phyloP scores from a whole-genome alignment of 2,113 vertebrate species.

The Gambusia holbrooki region DNA sequence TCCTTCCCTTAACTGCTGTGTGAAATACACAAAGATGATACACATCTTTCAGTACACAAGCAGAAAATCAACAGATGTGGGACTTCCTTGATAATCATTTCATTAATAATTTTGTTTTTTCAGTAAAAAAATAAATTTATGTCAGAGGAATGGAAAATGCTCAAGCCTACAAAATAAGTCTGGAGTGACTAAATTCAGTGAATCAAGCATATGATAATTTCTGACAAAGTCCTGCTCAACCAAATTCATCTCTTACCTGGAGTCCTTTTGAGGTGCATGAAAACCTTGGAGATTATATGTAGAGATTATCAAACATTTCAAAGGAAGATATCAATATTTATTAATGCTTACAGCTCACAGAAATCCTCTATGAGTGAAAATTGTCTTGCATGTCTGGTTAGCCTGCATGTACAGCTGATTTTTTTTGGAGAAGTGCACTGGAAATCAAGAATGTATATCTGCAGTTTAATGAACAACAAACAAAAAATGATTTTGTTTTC shows the following conservation, averaged over 20 bases:
- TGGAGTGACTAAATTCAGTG: conserved; percentile 62
- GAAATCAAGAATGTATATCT: conserved; percentile 34
- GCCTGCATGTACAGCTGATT: conserved; percentile 39
- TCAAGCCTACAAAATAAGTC: conserved; percentile 46
- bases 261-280: conserved; percentile 60
- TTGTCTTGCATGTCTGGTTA: conserved; percentile 5
- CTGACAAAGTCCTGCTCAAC: conserved; percentile 58
- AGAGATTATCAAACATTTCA: conserved; percentile 52
- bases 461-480: conserved; percentile 7
- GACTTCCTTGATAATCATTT: conserved; percentile 52
- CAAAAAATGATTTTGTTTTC: conserved; percentile 23
- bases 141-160: neutral
- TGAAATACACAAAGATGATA: no score
- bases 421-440: conserved; percentile 38
- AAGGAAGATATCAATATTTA: conserved; percentile 60
- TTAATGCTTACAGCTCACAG: conserved; percentile 38
- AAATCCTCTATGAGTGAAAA: conserved; percentile 45
- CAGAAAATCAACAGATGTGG: conserved; percentile 37
- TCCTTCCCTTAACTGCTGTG: no score
- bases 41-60: neutral
- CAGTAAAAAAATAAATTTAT: neutral
- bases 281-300: conserved; percentile 60
- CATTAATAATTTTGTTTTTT: conserved; percentile 7
- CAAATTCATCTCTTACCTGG: conserved; percentile 49
- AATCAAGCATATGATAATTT: conserved; percentile 56